Evolutionary conservation across 37 sponge, comb jelly and placozoan genomes (phyloP).

Genomic region (Cladorhizidae sp.): DNA sequence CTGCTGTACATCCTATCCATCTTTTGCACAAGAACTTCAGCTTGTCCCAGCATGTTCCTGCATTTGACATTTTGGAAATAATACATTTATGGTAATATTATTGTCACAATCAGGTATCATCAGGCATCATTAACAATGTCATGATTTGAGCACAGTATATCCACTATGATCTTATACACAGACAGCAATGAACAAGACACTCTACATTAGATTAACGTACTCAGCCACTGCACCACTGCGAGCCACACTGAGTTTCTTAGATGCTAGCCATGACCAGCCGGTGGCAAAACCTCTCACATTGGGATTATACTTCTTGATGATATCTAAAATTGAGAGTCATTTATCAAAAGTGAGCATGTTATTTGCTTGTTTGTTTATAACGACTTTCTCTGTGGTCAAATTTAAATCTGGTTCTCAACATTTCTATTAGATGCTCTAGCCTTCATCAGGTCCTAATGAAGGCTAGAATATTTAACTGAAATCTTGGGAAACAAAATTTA

Average conservation of each 20-base stretch:
- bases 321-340: conserved; percentile 10
- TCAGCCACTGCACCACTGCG: conserved; percentile 41
- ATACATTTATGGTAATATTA: too few relatives aligned
- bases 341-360: too few relatives aligned
- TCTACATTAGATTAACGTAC: not conserved
- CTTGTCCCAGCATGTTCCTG: conserved; percentile 32
- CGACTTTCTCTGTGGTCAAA: too few relatives aligned
- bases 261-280: too few relatives aligned
- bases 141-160: not conserved
- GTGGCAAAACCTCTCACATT: conserved; percentile 33
- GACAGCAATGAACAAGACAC: too few relatives aligned
- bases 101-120: not conserved
- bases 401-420: too few relatives aligned
- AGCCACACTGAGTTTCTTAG: conserved; percentile 26
- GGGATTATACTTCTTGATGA: conserved; percentile 53
- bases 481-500: too few relatives aligned
- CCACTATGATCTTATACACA: not conserved
- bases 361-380: too few relatives aligned
- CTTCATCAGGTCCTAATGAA: too few relatives aligned
- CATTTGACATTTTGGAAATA: too few relatives aligned
- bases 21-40: conserved; percentile 23
- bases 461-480: too few relatives aligned
- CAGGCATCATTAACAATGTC: not conserved
- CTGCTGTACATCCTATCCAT: not conserved
- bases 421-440: too few relatives aligned